Evolutionary conservation across 1,140 invertebrate species (phyloP), one percentile per base, ranked within the genome.

Genomic region (Sipha flava): DNA sequence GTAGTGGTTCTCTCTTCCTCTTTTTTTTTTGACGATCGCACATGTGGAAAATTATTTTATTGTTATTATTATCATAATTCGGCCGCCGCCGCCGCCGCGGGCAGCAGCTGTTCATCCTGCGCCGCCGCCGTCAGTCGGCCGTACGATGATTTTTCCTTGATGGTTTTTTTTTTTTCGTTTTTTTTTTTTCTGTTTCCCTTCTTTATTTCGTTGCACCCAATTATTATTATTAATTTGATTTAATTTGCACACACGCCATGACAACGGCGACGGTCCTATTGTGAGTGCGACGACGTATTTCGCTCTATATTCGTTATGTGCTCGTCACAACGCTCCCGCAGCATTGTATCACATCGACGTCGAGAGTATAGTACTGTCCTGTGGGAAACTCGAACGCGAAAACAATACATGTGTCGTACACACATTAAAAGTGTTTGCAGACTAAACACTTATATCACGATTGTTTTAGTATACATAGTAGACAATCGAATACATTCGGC

Each of bases 11-110:
- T 29, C 18, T 70, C 16, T 72, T 31, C 2, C 34, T 40, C 12
- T 49, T 37, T 54, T 75, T 57, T 77, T 77, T 77, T 59, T 43
- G 72, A 43, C 72, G 72, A 54, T 77, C 72, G 52, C 72, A 54
- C 72, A 77, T 77, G 72, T 77, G 72, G 72, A 77, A 77, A 77
- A 77, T 77, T n/a, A 77, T 77, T 77, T 77, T 77, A 77, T 77
- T 77, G 72, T 77, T 68, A 68, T 45, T 45, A 68, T 68, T 26
- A 68, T 68, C 37, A 45, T 68, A 68, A 68, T 21, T 68, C 64
- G 64, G 64, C 37, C 66, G 34, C 34, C 29, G 62, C 31, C 62
- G 66, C 66, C 29, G 62, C 31, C 62, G 66, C 66, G 66, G 66
- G 66, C 66, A 68, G 66, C 66, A 68, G 66, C 66, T 68, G 66